Evolutionary conservation across 2,797 vertebrate genomes (phyloP), one percentile per base, ranked within the genome.

Genomic region (Salmo trutta): DNA sequence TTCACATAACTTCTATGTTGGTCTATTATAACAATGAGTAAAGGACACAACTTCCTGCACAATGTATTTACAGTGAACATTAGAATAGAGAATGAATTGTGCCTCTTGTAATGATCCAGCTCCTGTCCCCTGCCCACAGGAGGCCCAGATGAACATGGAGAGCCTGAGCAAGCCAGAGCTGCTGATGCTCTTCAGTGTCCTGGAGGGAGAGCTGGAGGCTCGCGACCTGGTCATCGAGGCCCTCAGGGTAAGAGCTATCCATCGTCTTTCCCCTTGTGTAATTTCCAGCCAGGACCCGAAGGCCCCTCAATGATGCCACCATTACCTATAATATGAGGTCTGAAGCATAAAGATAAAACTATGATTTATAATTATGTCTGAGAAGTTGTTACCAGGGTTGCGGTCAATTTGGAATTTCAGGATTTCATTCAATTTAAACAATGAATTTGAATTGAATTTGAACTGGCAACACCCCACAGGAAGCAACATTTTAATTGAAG

Each of bases 171-270:
- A 94, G 81, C 85, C 88, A 24, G 94, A 95, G 84, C 41, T 94
- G 86, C 89, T 94, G 86, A 92, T 92, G 88, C 93, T 95, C 66
- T 94, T 95, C 86, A 94, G 94, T 80, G 88, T 94, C 83, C 87
- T 95, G 85, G 94, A 95, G 74, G 94, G 94, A 84, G 94, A 95
- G 83, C 89, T 95, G 88, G 93, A 95, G 86, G 94, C 94, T 16
- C 88, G 93, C 54, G 94, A 95, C 86, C 83, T 94, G 70, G 92
- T 94, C 90, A 94, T 95, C 14, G 93, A 94, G 54, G 89, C 93
- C 65, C 88, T 95, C 16, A 94, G 89, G 91, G 93, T 95, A 91
- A 64, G 59, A 64, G 59, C n/a, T 64, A 47, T 47, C 10, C 41
- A 14, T 47, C 41, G 41, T 47, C 41, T 47, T 47, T 47, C 10